phyloP scores from a whole-genome alignment of 2,113 vertebrate species.

The Triplophysa rosa region DNA sequence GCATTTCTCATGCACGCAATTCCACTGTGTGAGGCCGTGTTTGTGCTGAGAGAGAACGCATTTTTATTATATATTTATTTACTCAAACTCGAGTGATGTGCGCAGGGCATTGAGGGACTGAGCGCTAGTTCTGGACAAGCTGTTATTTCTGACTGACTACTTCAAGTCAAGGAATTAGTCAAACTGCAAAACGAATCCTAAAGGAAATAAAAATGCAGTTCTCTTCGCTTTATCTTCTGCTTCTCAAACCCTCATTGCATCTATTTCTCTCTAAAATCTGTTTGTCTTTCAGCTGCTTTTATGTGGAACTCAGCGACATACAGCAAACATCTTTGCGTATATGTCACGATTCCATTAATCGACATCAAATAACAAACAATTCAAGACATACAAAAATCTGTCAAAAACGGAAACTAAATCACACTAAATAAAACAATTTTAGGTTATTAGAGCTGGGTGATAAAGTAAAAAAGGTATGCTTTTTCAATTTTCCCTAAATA shows the following conservation, averaged over 20 bases:
- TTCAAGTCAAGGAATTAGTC: constrained; percentile 31
- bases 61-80: constrained; percentile 43
- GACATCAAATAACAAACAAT: no score
- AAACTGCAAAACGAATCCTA: constrained; percentile 28
- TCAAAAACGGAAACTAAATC: no score
- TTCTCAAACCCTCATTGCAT: not conserved
- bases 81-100: constrained; percentile 23
- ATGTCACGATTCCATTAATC: not conserved
- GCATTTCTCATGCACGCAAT: constrained; percentile 39
- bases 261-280: not conserved
- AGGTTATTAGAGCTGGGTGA: no score
- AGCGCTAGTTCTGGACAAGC: not conserved
- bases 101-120: constrained; percentile 17
- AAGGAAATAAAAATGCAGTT: constrained; percentile 8
- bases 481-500: no score
- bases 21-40: not conserved
- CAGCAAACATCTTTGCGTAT: not conserved
- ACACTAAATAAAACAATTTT: no score
- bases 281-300: not conserved
- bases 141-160: constrained; percentile 45
- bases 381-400: no score
- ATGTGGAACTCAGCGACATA: not conserved
- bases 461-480: no score
- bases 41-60: constrained; percentile 11
- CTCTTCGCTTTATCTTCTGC: constrained; percentile 6